Percentiles rank a stretch among this genome's conserved stretches.
These are phyloP conservation scores for Holocentrus rufus DNA, from an alignment of 2,797 vertebrate genomes.

Conservation along the genomic window DNA sequence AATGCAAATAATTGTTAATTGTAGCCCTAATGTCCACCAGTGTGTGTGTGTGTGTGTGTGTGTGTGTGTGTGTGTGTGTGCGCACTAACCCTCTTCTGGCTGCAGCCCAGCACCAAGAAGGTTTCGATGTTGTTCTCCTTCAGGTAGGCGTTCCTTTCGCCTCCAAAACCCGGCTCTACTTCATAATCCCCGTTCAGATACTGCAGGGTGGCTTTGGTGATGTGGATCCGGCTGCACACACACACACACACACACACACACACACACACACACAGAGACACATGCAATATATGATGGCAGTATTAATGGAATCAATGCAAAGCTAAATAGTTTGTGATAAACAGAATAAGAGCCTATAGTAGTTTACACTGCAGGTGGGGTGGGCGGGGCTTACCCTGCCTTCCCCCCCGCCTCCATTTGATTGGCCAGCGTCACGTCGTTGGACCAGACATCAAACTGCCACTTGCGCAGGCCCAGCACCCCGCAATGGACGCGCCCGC, in stretches of 20 bases:
- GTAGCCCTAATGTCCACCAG: neutral
- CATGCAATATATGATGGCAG: neutral
- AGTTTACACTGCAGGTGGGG: conserved; percentile 3
- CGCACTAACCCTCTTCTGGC: conserved; percentile 91
- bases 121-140: conserved; percentile 95
- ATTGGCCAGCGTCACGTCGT: conserved; percentile 95
- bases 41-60: conserved; percentile 12
- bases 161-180: conserved; percentile 91
- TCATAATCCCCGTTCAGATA: conserved; percentile 95
- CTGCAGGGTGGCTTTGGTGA: conserved; percentile 93
- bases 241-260: conserved; percentile 21
- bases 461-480: conserved; percentile 95
- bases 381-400: conserved; percentile 84
- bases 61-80: conserved; percentile 21
- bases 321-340: neutral
- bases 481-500: conserved; percentile 94
- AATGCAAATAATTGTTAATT: too few relatives aligned
- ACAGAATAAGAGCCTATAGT: neutral
- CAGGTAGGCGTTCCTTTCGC: conserved; percentile 92
- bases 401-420: conserved; percentile 96
- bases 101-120: conserved; percentile 94
- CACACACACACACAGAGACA: conserved; percentile 2
- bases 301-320: neutral
- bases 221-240: conserved; percentile 90
- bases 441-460: conserved; percentile 99